phyloP scores from a whole-genome alignment of 2,113 vertebrate genomes.

The Bagarius yarrelli region DNA sequence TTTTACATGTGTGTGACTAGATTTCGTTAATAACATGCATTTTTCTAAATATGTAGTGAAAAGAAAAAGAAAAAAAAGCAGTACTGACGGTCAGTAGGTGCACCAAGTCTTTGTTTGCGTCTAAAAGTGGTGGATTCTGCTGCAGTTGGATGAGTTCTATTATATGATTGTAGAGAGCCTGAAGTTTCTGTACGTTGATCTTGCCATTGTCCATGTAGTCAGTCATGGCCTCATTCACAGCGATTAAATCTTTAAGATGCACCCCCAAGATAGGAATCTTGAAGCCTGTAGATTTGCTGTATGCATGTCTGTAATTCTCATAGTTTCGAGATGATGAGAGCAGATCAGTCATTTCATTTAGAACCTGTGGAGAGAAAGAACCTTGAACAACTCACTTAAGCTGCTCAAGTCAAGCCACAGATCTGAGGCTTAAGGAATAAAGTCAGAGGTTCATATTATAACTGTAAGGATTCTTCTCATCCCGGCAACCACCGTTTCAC shows the following conservation, averaged over 20 bases:
- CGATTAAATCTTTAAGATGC: conserved; percentile 96
- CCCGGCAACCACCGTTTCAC: too few relatives aligned
- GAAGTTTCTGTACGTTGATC: conserved; percentile 96
- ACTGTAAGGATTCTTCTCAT: too few relatives aligned
- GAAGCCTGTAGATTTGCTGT: conserved; percentile 85
- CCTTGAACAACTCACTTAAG: background rate
- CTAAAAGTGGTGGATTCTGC: conserved; percentile 83
- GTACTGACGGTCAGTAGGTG: conserved; percentile 88
- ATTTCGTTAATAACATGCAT: background rate
- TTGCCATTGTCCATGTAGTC: conserved; percentile 86
- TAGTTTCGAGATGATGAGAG: conserved; percentile 97
- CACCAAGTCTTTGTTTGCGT: conserved; percentile 96
- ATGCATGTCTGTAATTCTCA: conserved; percentile 90
- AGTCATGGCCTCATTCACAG: conserved; percentile 91
- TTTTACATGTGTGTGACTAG: background rate
- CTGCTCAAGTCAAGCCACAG: too few relatives aligned
- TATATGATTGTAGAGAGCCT: conserved; percentile 92
- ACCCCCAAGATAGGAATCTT: conserved; percentile 97
- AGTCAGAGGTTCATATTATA: too few relatives aligned
- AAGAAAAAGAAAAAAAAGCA: background rate
- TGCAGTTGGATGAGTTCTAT: conserved; percentile 91
- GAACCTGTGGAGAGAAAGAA: conserved; percentile 71
- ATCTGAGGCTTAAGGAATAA: too few relatives aligned
- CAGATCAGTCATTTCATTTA: conserved; percentile 94
- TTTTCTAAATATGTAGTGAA: too few relatives aligned